These are phyloP conservation scores for Esperia sulphurella DNA, from an alignment of 2,888 invertebrate genomes.

Conservation along the genomic window DNA sequence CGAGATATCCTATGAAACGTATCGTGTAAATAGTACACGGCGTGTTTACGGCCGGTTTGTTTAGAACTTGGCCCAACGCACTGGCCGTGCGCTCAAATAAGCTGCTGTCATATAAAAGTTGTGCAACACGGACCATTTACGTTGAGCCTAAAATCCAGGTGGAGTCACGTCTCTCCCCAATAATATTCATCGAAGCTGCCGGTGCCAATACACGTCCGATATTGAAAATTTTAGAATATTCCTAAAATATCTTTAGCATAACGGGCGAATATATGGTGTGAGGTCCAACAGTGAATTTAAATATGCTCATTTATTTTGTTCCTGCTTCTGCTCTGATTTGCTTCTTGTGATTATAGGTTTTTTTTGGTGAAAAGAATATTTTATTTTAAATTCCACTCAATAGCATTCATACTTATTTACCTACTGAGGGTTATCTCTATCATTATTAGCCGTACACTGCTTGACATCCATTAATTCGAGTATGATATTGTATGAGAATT, in stretches of 20 bases:
- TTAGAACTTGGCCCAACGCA: too few relatives aligned
- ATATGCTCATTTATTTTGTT: background rate
- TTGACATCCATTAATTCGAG: too few relatives aligned
- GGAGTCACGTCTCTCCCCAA: constrained; percentile 43
- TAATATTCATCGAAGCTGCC: constrained; percentile 30
- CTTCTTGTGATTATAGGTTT: too few relatives aligned
- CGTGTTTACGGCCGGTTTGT: too few relatives aligned
- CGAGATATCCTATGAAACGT: too few relatives aligned
- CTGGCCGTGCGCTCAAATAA: background rate
- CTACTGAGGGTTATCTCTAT: too few relatives aligned
- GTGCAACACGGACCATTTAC: constrained; percentile 15
- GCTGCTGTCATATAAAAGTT: constrained; percentile 1
- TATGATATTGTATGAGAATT: too few relatives aligned
- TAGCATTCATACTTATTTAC: too few relatives aligned
- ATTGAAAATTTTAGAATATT: constrained; percentile 41
- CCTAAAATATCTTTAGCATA: constrained; percentile 25
- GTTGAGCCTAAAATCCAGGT: constrained; percentile 22
- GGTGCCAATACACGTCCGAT: constrained; percentile 32
- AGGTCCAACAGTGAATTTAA: background rate
- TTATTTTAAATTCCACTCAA: too few relatives aligned
- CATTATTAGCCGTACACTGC: too few relatives aligned
- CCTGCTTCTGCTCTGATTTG: background rate
- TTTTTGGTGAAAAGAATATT: too few relatives aligned
- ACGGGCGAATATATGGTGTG: constrained; percentile 9
- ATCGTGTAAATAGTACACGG: too few relatives aligned